Evolutionary conservation across 1,140 invertebrate genomes (phyloP).

Genomic region (Thaumetopoea pityocampa): DNA sequence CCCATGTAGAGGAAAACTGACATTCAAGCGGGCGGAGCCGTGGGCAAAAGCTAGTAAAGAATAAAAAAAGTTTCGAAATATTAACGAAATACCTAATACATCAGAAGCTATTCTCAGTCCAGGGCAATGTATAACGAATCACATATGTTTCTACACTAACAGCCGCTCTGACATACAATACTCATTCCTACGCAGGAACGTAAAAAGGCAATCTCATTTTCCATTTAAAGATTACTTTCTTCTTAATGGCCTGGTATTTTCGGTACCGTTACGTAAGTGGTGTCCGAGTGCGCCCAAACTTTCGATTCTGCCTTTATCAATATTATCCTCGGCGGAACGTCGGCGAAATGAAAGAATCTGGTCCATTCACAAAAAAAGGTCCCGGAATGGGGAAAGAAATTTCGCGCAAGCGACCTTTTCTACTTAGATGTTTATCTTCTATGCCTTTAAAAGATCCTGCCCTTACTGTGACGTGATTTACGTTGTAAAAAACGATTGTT

Average conservation of each 20-base stretch:
- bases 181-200: no score
- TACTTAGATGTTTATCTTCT: constrained; percentile 46
- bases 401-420: constrained; percentile 42
- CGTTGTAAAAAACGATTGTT: no score
- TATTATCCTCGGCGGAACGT: constrained; percentile 43
- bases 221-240: constrained; percentile 6
- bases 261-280: constrained; percentile 26
- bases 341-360: constrained; percentile 46
- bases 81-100: no score
- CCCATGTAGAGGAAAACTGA: no score
- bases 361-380: constrained; percentile 45
- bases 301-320: constrained; percentile 44
- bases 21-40: no score
- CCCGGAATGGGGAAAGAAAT: constrained; percentile 42
- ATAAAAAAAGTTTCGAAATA: no score
- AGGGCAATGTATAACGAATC: no score
- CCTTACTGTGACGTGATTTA: constrained; percentile 11
- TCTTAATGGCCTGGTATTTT: constrained; percentile 20
- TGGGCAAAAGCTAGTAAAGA: no score
- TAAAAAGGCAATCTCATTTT: constrained; percentile 14
- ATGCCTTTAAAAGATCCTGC: constrained; percentile 28
- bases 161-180: no score
- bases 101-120: no score
- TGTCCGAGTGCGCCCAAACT: constrained; percentile 30
- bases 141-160: no score